These are phyloP conservation scores for Bubalus kerabau DNA, from an alignment of 2,113 vertebrate species.

Conservation along the genomic window DNA sequence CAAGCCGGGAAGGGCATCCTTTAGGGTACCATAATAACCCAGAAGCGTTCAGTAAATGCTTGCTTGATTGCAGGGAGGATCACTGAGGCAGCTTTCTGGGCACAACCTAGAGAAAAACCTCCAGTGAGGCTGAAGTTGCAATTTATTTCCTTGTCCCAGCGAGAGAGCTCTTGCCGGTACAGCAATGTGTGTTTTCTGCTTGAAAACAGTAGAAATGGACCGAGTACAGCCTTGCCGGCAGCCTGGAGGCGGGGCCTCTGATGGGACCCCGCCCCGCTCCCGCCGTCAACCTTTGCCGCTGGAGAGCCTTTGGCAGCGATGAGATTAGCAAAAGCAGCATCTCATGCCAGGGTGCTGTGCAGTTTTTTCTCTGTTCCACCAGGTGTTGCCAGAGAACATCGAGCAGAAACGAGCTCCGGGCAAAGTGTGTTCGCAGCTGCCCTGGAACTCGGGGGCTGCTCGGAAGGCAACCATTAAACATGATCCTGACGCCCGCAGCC, in stretches of 20 bases:
- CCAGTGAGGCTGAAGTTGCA: not conserved
- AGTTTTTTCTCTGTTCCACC: constrained; percentile 85
- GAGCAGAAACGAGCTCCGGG: constrained; percentile 58
- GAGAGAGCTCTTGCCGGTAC: not conserved
- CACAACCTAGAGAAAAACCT: not conserved
- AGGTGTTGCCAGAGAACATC: constrained; percentile 90
- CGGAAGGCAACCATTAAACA: not conserved
- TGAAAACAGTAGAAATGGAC: not conserved
- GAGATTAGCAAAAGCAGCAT: not conserved
- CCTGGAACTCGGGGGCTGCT: constrained; percentile 18
- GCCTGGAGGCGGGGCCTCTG: not conserved
- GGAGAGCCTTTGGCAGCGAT: not conserved
- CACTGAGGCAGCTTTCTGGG: not conserved
- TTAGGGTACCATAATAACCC: not conserved
- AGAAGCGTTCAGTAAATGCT: not conserved
- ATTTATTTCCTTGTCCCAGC: not conserved
- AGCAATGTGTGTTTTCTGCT: not conserved
- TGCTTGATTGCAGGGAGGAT: not conserved
- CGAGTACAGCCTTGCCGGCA: accelerated
- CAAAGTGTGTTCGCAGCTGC: constrained; percentile 46
- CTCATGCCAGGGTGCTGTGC: constrained; percentile 41
- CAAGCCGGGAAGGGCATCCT: not conserved
- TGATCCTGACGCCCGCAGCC: not conserved
- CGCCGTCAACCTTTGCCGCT: accelerated
- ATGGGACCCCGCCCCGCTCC: not conserved